Evolutionary conservation across 2,113 vertebrate species (phyloP).

Genomic region (Malurus elegans): DNA sequence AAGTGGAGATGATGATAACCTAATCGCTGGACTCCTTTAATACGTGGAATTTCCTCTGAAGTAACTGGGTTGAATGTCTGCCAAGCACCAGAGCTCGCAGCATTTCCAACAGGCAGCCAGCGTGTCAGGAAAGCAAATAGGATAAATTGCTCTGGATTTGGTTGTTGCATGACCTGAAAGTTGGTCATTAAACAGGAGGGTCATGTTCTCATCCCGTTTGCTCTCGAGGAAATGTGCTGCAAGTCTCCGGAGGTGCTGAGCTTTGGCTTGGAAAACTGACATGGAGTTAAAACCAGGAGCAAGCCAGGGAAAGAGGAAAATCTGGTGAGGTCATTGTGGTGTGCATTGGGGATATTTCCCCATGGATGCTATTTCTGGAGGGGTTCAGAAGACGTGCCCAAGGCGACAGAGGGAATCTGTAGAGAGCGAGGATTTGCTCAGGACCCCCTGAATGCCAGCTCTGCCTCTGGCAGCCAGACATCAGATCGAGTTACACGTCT

Average conservation of each 20-base stretch:
- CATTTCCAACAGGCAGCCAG: neutral
- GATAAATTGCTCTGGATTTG: neutral
- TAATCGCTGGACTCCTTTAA: slow-evolving; percentile 5
- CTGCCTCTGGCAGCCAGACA: neutral
- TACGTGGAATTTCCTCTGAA: slow-evolving; percentile 43
- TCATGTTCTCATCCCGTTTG: fast-evolving
- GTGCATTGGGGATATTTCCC: fast-evolving
- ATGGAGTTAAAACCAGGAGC: fast-evolving
- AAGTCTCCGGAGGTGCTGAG: fast-evolving
- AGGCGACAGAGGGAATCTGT: neutral
- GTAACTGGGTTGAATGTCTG: neutral
- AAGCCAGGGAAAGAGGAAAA: neutral
- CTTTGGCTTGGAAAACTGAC: neutral
- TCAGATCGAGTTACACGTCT: neutral
- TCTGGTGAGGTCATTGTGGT: neutral
- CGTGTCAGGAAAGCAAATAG: neutral
- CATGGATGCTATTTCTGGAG: fast-evolving
- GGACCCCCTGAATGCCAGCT: neutral
- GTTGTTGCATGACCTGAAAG: neutral
- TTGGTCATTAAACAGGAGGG: neutral
- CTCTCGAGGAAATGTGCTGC: fast-evolving
- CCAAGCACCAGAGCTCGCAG: slow-evolving; percentile 11
- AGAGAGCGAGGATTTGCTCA: neutral
- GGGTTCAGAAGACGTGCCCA: neutral
- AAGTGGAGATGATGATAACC: slow-evolving; percentile 38